A percentile compares a stretch with the other conserved stretches of the same genome.
phyloP scores from a whole-genome alignment of 2,888 invertebrate species.

The Phaonia tiefii region DNA sequence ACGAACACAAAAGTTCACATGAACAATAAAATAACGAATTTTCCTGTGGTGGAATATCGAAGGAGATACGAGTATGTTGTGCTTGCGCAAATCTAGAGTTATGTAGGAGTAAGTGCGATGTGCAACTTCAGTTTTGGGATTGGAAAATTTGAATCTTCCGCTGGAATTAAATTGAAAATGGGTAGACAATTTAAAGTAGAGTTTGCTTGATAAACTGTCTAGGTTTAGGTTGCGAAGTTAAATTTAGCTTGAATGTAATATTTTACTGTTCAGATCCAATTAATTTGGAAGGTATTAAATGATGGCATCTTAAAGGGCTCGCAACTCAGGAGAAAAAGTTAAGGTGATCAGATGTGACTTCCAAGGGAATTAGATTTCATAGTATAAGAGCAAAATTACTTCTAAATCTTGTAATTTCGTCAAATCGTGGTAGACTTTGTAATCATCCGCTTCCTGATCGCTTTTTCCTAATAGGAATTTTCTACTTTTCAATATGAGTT shows the following conservation, averaged over 20 bases:
- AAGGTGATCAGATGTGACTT: not conserved
- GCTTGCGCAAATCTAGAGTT: constrained; percentile 10
- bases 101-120: not conserved
- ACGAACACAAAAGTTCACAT: constrained; percentile 9
- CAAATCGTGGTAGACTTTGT: too few species aligned
- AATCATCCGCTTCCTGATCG: too few species aligned
- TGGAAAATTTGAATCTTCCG: not conserved
- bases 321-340: not conserved
- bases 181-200: not conserved
- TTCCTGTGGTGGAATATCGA: not conserved
- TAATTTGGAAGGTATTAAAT: constrained; percentile 28
- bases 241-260: not conserved
- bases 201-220: too few species aligned
- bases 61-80: not conserved
- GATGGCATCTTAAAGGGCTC: constrained; percentile 51
- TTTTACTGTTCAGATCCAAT: not conserved
- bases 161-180: not conserved
- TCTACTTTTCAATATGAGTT: too few species aligned
- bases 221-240: too few species aligned
- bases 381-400: too few species aligned
- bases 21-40: constrained; percentile 7
- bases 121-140: not conserved
- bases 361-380: not conserved
- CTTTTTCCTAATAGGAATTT: too few species aligned
- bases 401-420: too few species aligned